Base-by-base conservation (phyloP, 1,140 invertebrate genomes). In the Ceratina australensis region DNA sequence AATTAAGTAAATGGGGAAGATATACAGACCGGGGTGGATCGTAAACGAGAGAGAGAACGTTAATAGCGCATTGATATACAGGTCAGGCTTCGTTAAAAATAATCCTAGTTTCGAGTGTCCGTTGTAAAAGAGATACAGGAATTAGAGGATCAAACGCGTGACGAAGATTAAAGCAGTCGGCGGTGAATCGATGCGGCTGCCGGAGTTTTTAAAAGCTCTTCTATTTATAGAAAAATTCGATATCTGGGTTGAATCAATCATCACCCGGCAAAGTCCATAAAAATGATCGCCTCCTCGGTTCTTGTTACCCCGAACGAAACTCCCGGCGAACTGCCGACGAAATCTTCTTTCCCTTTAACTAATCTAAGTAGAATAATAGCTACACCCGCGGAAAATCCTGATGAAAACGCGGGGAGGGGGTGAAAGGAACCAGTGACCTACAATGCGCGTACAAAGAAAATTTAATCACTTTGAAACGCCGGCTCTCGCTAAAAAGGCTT, bases 161-260 rank as follows among this genome's bases (percentile, higher is more conserved):
- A 42, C 33, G 20, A 49, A 24, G 33, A 18, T 65, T 33, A 20
- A 65, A 13, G 8, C 64, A 47, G 3, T 13, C 20, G 0, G 5
- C 33, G 33, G 28, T 26, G 13, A 57, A 22, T 57, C 22, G 28
- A 3, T 24, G 22, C 22, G 16, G 2, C 20, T 56, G 33, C 33
- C 33, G 26, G n/a, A 47, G 24, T 67, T 67, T 75, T 59, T 24
- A 24, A 15, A 26, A 15, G 52, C n/a, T 59, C 33, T 68, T 60
- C 64, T 75, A 75, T 68, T 75, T 68, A 68, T 68, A 75, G 54
- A 20, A 69, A 59, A 76, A 69, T 69, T 52, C 65, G 56, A 76
- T 76, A 69, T 12, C 47, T 28, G 52, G 28, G 18, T 10, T 42
- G 50, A 18, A 67, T 67, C 52, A 54, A 75, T 28, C 52, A 33